Conservation (phyloP, 2,797 vertebrate species). For the Podarcis lilfordi region DNA sequence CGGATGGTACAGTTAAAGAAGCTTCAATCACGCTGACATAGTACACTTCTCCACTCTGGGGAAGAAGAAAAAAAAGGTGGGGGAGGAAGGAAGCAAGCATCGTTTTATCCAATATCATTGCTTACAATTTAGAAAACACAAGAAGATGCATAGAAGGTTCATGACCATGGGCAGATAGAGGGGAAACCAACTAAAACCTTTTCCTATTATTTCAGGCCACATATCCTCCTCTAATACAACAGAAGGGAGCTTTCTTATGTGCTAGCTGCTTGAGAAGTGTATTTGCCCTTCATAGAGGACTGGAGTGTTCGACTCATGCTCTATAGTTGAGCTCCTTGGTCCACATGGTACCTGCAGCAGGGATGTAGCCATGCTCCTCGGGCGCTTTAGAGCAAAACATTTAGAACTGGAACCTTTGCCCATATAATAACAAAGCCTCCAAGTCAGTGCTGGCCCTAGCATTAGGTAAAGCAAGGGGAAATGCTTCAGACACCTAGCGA, state of each 20-base stretch:
- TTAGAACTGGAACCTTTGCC: not conserved
- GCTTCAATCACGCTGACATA: conserved; percentile 77
- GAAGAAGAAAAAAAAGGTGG: not conserved
- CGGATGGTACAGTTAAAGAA: conserved; percentile 69
- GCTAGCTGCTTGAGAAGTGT: not conserved
- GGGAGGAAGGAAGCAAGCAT: not conserved
- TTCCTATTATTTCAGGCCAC: not conserved
- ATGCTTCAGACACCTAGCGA: not conserved
- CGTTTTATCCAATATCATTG: not conserved
- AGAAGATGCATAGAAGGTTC: not conserved
- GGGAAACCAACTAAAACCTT: not conserved
- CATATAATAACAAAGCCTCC: not conserved
- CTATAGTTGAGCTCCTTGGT: not conserved
- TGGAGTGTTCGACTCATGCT: not conserved
- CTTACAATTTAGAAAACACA: not conserved
- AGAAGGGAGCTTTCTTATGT: not conserved
- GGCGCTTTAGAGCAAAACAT: not conserved
- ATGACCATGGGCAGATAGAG: too few species aligned
- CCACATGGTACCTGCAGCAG: not conserved
- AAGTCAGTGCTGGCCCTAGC: not conserved
- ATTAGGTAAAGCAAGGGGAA: not conserved
- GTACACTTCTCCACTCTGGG: conserved; percentile 73
- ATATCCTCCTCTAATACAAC: not conserved
- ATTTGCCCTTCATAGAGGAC: not conserved
- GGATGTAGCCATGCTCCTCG: not conserved